Evolutionary conservation across 2,797 vertebrate species (phyloP).

Genomic region (Danionella dracula): DNA sequence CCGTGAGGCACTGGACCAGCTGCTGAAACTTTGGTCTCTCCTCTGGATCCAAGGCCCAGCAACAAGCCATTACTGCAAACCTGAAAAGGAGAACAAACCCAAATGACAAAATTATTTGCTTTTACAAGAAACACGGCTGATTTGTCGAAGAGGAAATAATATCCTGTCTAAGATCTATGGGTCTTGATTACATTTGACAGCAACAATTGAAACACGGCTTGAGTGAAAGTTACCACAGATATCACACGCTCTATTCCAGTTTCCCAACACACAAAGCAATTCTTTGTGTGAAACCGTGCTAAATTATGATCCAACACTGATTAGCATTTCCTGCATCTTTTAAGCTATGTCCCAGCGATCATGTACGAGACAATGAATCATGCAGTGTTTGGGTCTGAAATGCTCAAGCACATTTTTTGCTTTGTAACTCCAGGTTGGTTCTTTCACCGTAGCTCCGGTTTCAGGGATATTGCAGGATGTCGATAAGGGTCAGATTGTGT

Average conservation of each 20-base stretch:
- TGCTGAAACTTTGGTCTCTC: slow-evolving; percentile 98
- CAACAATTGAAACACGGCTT: not conserved
- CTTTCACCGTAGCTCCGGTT: not conserved
- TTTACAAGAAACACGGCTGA: too few species aligned
- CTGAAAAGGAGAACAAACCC: slow-evolving; percentile 55
- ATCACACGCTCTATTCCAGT: not conserved
- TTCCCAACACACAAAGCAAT: not conserved
- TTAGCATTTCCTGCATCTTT: slow-evolving; percentile 30
- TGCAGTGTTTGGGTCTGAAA: slow-evolving; percentile 6
- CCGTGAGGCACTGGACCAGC: slow-evolving; percentile 96
- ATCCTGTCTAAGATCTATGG: not conserved
- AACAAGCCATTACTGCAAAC: slow-evolving; percentile 99
- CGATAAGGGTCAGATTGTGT: slow-evolving; percentile 45
- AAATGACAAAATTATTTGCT: not conserved
- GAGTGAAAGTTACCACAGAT: slow-evolving; percentile 1
- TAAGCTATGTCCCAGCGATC: not conserved
- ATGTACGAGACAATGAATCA: slow-evolving; percentile 24
- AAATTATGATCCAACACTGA: slow-evolving; percentile 19
- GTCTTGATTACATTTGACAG: slow-evolving; percentile 5
- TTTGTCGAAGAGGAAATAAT: not conserved
- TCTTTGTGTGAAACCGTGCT: slow-evolving; percentile 40
- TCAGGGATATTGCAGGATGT: slow-evolving; percentile 54
- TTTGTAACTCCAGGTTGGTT: slow-evolving; percentile 17
- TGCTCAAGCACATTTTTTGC: not conserved
- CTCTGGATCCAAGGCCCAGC: slow-evolving; percentile 96